Base-by-base conservation (phyloP, 2,797 vertebrate species). In the Acridotheres tristis region DNA sequence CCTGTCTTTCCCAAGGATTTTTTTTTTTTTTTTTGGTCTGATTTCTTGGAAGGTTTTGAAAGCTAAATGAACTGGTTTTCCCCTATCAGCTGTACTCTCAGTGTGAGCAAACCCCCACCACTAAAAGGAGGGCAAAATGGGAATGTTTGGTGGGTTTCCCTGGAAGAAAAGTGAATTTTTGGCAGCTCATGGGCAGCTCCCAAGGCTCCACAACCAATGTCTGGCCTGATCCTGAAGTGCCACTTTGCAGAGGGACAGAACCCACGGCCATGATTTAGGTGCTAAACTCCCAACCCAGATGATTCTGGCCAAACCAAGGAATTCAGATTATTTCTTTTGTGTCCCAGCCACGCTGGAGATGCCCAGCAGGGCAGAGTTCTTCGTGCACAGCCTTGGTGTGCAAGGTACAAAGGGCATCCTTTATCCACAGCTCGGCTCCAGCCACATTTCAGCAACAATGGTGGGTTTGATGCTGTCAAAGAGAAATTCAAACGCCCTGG, bases 251-350 rank as follows among this genome's bases (percentile, higher is more conserved):
- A 8, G 34, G 42, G 18, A 50, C 19, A 55, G 23, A 17, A 78
- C 29, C 26, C 7, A 0, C 1, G 40, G 22, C 36, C 26, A 5
- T 1, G 8, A 43, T 20, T 67, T 4, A 43, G n/a, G 18, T 36
- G 61, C 51, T 51, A 30, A 90, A 47, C 32, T 27, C 34, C 55
- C 85, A 65, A 13, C 19, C 5, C 7, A 84, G 29, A 40, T 1
- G 3, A 22, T 7, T 80, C 78, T 40, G 66, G n/a, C n/a, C 69
- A 87, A 93, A 13, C 6, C 48, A 30, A 62, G 16, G 59, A 66
- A 50, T 30, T 23, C 5, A 29, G 34, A 19, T 48, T 14, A 12
- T 40, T 50, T 13, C 5, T 29, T 48, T 16, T 38, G 69, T 20
- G 16, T 34, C 34, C 36, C 55, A 59, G 30, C 7, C 29, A 10